Evolutionary conservation across 2,888 invertebrate species (phyloP).

Genomic region (Lycophotia porphyrea): DNA sequence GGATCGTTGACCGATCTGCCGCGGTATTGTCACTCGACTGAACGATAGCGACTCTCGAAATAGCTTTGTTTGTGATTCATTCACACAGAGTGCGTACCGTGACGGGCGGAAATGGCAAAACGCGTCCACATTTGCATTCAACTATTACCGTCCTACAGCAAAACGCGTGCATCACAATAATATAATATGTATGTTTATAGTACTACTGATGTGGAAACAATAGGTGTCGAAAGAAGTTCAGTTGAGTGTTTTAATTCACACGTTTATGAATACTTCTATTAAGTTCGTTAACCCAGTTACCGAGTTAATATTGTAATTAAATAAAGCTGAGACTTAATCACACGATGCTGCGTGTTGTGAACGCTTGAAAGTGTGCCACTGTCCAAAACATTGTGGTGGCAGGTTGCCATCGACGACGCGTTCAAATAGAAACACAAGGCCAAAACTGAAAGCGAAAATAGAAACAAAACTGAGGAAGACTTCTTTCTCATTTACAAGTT

Average conservation of each 20-base stretch:
- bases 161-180: constrained; percentile 70
- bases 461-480: constrained; percentile 71
- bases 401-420: constrained; percentile 81
- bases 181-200: constrained; percentile 64
- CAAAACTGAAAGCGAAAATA: constrained; percentile 85
- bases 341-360: constrained; percentile 70
- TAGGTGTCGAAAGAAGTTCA: constrained; percentile 79
- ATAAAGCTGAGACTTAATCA: constrained; percentile 76
- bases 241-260: constrained; percentile 81
- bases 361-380: constrained; percentile 83
- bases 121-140: constrained; percentile 79
- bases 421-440: constrained; percentile 86
- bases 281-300: constrained; percentile 90
- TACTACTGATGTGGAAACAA: constrained; percentile 75
- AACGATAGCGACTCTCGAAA: constrained; percentile 80
- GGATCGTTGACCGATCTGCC: constrained; percentile 84
- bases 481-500: constrained; percentile 65
- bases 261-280: constrained; percentile 79
- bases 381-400: constrained; percentile 85
- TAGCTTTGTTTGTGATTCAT: constrained; percentile 85
- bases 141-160: constrained; percentile 68
- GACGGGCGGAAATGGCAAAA: constrained; percentile 86
- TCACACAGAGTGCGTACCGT: constrained; percentile 86
- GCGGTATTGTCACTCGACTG: constrained; percentile 82
- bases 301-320: constrained; percentile 85